phyloP scores from a whole-genome alignment of 2,797 vertebrate species.

The Gastrophryne carolinensis region DNA sequence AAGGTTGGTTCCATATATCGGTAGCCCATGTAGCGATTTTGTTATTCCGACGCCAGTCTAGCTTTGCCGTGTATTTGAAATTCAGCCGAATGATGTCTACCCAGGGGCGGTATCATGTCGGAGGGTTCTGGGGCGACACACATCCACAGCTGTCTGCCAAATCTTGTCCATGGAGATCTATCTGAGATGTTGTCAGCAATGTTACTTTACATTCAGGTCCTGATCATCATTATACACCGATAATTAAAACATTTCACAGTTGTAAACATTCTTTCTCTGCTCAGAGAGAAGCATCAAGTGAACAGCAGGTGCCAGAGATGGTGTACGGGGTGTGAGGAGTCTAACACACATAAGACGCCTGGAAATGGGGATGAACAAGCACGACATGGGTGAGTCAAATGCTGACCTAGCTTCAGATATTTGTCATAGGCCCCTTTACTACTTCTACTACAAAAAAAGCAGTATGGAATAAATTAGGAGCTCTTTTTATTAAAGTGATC shows the following conservation, averaged over 20 bases:
- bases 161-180: background rate
- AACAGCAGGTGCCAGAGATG: conserved; percentile 7
- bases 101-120: background rate
- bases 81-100: background rate
- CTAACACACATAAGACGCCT: background rate
- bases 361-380: background rate
- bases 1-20: too few species aligned
- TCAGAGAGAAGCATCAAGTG: background rate
- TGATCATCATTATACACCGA: conserved; percentile 25
- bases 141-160: too few species aligned
- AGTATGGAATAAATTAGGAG: too few species aligned
- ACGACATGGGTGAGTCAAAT: background rate
- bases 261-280: conserved; percentile 21
- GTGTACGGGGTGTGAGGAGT: background rate
- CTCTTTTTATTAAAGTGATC: too few species aligned
- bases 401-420: background rate
- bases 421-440: too few species aligned
- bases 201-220: conserved; percentile 1
- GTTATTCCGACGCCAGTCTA: too few species aligned
- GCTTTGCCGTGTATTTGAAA: background rate
- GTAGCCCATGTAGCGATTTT: too few species aligned
- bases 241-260: conserved; percentile 40
- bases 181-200: background rate
- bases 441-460: too few species aligned
- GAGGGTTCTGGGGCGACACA: background rate